phyloP scores from a whole-genome alignment of 92 coral and sea anemone genomes.

The Actinostola sp. region DNA sequence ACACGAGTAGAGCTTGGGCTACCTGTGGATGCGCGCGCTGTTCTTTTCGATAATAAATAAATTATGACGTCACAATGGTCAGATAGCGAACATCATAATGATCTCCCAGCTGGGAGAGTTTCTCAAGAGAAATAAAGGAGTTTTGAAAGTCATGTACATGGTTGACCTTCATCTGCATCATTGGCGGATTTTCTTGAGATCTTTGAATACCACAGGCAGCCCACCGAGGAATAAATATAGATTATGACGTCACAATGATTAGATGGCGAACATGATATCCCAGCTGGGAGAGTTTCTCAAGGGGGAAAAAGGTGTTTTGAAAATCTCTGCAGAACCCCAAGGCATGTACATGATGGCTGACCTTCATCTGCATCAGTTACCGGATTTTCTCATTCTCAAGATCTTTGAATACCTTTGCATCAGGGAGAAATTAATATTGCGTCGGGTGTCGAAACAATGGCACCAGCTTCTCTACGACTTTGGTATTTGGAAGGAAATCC shows the following conservation, averaged over 20 bases:
- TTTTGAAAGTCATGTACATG: background rate
- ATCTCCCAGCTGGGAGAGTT: conserved; percentile 10
- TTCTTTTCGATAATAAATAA: too few species aligned
- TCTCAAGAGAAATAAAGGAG: conserved; percentile 10
- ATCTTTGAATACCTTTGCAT: conserved; percentile 63
- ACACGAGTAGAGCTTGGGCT: too few species aligned
- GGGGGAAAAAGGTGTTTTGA: conserved; percentile 6
- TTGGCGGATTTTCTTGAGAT: conserved; percentile 71
- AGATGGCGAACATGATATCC: background rate
- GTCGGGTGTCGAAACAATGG: conserved; percentile 87
- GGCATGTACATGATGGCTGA: conserved; percentile 4
- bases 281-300: conserved; percentile 11
- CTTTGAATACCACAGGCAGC: conserved; percentile 56
- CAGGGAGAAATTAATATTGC: conserved; percentile 59
- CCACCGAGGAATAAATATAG: too few species aligned
- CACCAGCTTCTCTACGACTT: conserved; percentile 72
- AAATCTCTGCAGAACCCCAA: background rate
- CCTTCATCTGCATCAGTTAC: conserved; percentile 47
- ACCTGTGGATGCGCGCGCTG: too few species aligned
- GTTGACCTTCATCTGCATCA: conserved; percentile 26
- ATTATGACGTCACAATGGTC: conserved; percentile 3
- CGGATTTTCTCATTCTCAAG: conserved; percentile 67
- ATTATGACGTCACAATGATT: conserved; percentile 5
- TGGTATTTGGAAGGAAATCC: conserved; percentile 80
- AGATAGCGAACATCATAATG: background rate